Conservation (phyloP, 2,113 vertebrate genomes). For the Otolemur garnettii region DNA sequence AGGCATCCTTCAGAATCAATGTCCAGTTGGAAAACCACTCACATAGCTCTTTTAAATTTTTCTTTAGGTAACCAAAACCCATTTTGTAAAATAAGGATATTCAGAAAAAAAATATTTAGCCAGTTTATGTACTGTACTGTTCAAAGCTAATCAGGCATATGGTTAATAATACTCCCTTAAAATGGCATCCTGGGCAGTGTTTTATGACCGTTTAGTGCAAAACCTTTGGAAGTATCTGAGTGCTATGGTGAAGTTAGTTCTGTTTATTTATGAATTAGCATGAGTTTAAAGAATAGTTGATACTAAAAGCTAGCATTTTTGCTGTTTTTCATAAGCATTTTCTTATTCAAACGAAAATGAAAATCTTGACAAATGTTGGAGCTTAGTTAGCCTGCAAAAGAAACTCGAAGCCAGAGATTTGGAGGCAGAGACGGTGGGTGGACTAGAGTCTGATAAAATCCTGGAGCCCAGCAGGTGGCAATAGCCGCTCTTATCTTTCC, state of each 20-base stretch:
- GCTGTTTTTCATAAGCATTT: constrained; percentile 36
- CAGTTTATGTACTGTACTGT: constrained; percentile 21
- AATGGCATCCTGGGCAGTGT: constrained; percentile 59
- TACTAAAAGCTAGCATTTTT: constrained; percentile 54
- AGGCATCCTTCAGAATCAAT: constrained; percentile 17
- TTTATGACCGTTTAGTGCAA: constrained; percentile 76
- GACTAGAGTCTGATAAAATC: not conserved
- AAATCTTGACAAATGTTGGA: not conserved
- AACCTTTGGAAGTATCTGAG: constrained; percentile 40
- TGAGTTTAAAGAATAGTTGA: constrained; percentile 67
- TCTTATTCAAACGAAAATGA: constrained; percentile 39
- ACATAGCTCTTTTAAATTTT: not conserved
- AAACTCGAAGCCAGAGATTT: not conserved
- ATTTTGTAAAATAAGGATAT: not conserved
- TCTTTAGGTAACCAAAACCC: constrained; percentile 5
- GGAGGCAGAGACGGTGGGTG: not conserved
- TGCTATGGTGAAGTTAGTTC: constrained; percentile 64
- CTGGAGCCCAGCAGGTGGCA: constrained; percentile 86
- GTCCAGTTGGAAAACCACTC: not conserved
- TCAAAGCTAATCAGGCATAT: constrained; percentile 55
- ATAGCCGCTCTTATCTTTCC: constrained; percentile 81
- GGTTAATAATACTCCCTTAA: constrained; percentile 61
- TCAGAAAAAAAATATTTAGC: not conserved
- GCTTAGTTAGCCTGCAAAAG: constrained; percentile 42
- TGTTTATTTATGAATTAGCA: constrained; percentile 63